Percentiles rank a stretch among this genome's conserved stretches.
Evolutionary conservation across 2,113 vertebrate species (phyloP).

Genomic region (Rhodinocichla rosea): DNA sequence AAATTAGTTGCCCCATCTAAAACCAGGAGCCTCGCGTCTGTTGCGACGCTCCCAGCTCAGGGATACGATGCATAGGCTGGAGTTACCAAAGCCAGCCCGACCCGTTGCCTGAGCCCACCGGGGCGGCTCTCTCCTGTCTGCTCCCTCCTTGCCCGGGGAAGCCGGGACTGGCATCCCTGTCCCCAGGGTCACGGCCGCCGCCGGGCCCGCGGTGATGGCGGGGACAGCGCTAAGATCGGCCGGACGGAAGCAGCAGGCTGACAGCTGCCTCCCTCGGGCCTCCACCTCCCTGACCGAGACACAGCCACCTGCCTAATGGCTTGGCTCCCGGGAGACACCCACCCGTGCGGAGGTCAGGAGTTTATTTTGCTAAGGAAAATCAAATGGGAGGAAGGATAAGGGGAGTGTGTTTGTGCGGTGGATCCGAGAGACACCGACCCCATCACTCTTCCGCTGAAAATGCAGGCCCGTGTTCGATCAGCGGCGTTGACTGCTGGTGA

Average conservation of each 20-base stretch:
- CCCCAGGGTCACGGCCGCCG: background rate
- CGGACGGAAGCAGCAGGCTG: background rate
- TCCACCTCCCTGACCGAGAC: background rate
- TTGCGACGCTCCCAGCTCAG: background rate
- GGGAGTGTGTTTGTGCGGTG: background rate
- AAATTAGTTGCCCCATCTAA: background rate
- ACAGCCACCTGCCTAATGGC: background rate
- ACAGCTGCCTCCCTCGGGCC: background rate
- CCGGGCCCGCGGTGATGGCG: background rate
- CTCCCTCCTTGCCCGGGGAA: background rate
- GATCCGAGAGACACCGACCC: background rate
- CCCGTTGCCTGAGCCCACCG: background rate
- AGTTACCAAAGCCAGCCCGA: background rate
- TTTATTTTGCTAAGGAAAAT: background rate
- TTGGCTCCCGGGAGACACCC: background rate
- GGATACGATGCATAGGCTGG: no score
- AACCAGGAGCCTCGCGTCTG: background rate
- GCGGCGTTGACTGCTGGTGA: background rate
- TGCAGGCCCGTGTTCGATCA: background rate
- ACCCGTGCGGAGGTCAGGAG: background rate
- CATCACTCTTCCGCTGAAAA: background rate
- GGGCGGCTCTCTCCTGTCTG: rapidly evolving
- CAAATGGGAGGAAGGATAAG: background rate
- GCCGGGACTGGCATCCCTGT: background rate
- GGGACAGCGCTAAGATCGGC: background rate